These are phyloP conservation scores for Pseudanteris insignis DNA, from an alignment of 2,888 invertebrate species.

Conservation along the genomic window DNA sequence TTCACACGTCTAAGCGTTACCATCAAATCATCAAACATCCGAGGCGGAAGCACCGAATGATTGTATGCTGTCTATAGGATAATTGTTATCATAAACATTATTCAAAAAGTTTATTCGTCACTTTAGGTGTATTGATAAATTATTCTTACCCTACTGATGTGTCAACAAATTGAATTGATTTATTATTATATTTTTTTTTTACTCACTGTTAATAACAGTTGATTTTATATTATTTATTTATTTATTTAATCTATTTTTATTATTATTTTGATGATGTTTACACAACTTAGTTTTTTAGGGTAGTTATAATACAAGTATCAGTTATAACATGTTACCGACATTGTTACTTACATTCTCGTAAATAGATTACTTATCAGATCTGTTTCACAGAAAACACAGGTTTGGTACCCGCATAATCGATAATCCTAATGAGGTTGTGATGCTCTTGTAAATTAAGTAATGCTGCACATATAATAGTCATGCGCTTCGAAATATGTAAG, in stretches of 20 bases:
- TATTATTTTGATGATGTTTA: too few species aligned
- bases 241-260: too few species aligned
- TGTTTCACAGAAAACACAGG: conserved; percentile 11
- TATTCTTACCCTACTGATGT: too few species aligned
- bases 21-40: conserved; percentile 15
- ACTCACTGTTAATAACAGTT: too few species aligned
- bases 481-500: background rate
- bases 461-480: background rate
- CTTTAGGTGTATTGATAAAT: too few species aligned
- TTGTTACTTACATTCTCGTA: conserved; percentile 57
- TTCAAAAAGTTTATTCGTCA: too few species aligned
- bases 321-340: conserved; percentile 57
- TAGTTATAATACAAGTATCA: conserved; percentile 25
- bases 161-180: too few species aligned
- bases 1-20: conserved; percentile 13
- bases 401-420: conserved; percentile 14
- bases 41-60: conserved; percentile 1
- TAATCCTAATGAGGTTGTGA: conserved; percentile 9
- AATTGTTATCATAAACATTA: too few species aligned
- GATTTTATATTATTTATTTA: too few species aligned
- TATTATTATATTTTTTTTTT: too few species aligned
- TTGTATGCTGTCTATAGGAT: conserved; percentile 1
- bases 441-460: background rate
- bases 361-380: conserved; percentile 58
- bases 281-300: too few species aligned